phyloP scores from a whole-genome alignment of 1,140 invertebrate species.

The Euborellia annulipes region DNA sequence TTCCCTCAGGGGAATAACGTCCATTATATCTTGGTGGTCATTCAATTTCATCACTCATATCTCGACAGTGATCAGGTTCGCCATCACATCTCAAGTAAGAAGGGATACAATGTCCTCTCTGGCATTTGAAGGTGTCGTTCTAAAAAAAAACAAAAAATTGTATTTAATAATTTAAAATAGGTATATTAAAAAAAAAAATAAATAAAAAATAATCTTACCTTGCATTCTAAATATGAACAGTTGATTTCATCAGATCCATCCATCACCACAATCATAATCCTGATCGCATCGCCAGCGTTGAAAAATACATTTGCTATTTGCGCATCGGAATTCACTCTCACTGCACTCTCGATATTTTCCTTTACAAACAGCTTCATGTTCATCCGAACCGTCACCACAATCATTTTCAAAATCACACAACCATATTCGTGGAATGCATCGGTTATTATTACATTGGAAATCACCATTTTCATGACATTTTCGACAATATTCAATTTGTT shows the following conservation, averaged over 20 bases:
- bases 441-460: conserved; percentile 80
- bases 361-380: conserved; percentile 59
- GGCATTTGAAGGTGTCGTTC: conserved; percentile 80
- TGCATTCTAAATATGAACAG: conserved; percentile 65
- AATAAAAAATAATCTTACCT: conserved; percentile 26
- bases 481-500: conserved; percentile 73
- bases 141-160: conserved; percentile 12
- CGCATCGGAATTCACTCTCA: conserved; percentile 86
- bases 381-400: conserved; percentile 87
- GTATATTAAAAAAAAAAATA: background rate
- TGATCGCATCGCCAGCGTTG: conserved; percentile 60
- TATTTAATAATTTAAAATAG: too few relatives aligned
- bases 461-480: conserved; percentile 76
- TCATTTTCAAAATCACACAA: conserved; percentile 91
- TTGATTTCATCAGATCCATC: conserved; percentile 58
- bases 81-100: conserved; percentile 79
- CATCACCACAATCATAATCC: conserved; percentile 65
- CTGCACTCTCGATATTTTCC: conserved; percentile 81
- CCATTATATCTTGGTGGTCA: conserved; percentile 75
- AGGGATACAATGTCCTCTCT: conserved; percentile 83
- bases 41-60: conserved; percentile 82
- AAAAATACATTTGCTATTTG: conserved; percentile 86
- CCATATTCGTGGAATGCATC: conserved; percentile 86
- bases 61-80: conserved; percentile 75
- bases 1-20: conserved; percentile 67